Evolutionary conservation across 2,797 vertebrate species (phyloP), one percentile per base, ranked within the genome.

Genomic region (Galaxias olidus): DNA sequence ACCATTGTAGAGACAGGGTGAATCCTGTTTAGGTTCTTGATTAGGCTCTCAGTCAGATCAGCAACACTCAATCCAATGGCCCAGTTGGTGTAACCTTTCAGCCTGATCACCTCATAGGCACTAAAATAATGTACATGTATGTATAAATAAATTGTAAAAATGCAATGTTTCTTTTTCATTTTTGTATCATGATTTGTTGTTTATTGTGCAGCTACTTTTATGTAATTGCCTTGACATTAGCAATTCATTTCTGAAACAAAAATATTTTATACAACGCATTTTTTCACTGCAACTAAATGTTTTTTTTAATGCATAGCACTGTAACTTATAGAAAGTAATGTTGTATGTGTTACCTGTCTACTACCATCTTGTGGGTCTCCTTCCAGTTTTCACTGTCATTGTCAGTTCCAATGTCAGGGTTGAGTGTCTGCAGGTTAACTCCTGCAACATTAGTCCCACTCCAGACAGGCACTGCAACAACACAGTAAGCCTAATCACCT

Each of bases 71-170:
- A 76, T 19, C 97, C 97, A 61, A 98, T 98, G 72, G 97, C 96
- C 96, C 97, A 99, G 93, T 98, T 99, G 46, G 96, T 98, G 81
- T 97, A 99, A 3, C 97, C 97, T 84, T 99, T 98, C 42, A 98
- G 93, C 77, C 76, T 98, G 90, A 98, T 99, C 65, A 99, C 95
- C 79, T 98, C 95, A 3, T 99, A 98, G 53, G 96, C 97, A 85
- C 96, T 98, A 75, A n/a, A n/a, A n/a, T n/a, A n/a, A n/a, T n/a
- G n/a, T n/a, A n/a, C n/a, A n/a, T n/a, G n/a, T n/a, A n/a, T n/a
- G n/a, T n/a, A n/a, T n/a, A n/a, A n/a, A n/a, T n/a, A n/a, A n/a
- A n/a, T n/a, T n/a, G n/a, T n/a, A n/a, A n/a, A n/a, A n/a, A n/a
- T n/a, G n/a, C n/a, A n/a, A n/a, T n/a, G n/a, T n/a, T n/a, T n/a